Evolutionary conservation across 2,113 vertebrate species (phyloP), one percentile per base, ranked within the genome.

Genomic region (Catharus minimus): DNA sequence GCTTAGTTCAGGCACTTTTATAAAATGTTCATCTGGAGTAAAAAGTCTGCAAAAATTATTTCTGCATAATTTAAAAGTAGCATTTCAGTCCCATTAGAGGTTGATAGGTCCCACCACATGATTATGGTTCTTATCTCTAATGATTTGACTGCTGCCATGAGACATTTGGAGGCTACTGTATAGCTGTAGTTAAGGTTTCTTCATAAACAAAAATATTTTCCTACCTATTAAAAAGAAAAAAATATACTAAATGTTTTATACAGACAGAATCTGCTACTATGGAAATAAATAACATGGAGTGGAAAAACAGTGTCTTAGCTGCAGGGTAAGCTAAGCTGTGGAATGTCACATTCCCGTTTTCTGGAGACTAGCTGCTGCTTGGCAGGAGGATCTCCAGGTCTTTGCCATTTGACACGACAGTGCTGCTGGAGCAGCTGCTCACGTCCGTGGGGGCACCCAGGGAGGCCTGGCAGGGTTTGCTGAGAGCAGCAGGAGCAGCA

Each of bases 321-420:
- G 27, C 36, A 88, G 93, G 92, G 90, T 6, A 60, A 76, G 73
- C 86, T 92, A 81, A 93, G 79, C 49, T 65, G 27, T 49, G 97
- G 97, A 96, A 97, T 95, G 97, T 96, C 91, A 92, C 36, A 57
- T 41, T 91, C 69, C 77, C 57, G 5, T 46, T 21, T 79, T 39
- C 68, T 76, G 58, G 73, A 80, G 88, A 97, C 97, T 98, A 97
- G 95, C 98, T 98, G 95, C 97, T 98, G 12, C 98, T 98, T 3
- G 98, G 99, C 94, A 99, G 95, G 83, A 99, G 98, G 60, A 99
- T 96, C 95, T 99, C 99, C 39, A 98, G 93, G 74, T 99, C 99
- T 94, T 99, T 99, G 93, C 98, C 98, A 2, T 98, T 98, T 5
- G 99, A 97, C 67, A 98, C 92, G 2, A 95, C 82, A 5, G 96